phyloP scores from a whole-genome alignment of 1,140 invertebrate genomes.

The Eciton burchellii region DNA sequence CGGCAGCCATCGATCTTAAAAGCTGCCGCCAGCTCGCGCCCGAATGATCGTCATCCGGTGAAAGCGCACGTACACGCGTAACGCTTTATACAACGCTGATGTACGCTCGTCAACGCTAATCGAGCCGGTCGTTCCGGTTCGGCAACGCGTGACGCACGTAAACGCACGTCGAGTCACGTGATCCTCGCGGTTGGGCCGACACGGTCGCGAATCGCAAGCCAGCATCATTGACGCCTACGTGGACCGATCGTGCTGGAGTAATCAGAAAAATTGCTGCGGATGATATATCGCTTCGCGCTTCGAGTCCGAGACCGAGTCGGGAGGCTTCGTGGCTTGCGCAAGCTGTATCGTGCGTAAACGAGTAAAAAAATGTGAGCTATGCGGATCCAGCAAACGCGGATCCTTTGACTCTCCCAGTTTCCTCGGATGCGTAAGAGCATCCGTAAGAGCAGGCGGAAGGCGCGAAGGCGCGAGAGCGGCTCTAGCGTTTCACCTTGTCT shows the following conservation, averaged over 20 bases:
- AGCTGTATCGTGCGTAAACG: background rate
- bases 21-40: background rate
- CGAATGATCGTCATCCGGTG: background rate
- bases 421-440: background rate
- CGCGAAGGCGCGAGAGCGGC: background rate
- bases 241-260: background rate
- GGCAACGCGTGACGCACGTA: background rate
- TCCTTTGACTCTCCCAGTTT: background rate
- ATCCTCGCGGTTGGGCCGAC: background rate
- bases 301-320: background rate
- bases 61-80: background rate
- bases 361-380: conserved; percentile 25
- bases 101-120: conserved; percentile 4
- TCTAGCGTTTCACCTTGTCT: too few relatives aligned
- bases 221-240: conserved; percentile 33
- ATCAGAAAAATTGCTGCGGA: conserved; percentile 5
- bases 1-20: conserved; percentile 3
- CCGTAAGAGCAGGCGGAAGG: background rate
- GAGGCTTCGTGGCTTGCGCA: background rate
- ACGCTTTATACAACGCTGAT: background rate
- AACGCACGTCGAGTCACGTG: background rate
- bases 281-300: background rate
- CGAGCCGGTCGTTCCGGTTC: background rate
- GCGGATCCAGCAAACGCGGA: background rate
- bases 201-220: background rate